phyloP scores from a whole-genome alignment of 2,888 invertebrate genomes.

The Himalopsyche japonica region DNA sequence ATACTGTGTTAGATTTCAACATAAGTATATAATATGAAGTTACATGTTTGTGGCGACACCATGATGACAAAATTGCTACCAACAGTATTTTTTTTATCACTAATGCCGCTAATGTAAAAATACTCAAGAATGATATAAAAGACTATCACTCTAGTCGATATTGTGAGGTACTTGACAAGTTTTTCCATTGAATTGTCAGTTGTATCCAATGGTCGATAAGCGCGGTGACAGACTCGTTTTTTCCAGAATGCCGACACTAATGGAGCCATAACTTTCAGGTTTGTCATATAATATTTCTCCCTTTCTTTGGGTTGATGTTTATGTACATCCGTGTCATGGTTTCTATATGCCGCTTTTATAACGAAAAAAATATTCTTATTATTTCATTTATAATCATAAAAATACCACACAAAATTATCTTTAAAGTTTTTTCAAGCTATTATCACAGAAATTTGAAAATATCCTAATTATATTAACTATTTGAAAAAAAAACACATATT shows the following conservation, averaged over 20 bases:
- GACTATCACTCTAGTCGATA: background rate
- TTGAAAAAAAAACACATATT: no score
- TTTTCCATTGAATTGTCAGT: background rate
- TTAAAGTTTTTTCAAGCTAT: no score
- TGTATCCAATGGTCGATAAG: background rate
- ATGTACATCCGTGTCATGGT: background rate
- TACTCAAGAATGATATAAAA: background rate
- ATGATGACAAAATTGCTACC: no score
- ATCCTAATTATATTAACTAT: no score
- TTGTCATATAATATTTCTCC: background rate
- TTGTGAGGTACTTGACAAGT: background rate
- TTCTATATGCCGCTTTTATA: background rate
- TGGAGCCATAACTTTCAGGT: conserved; percentile 7
- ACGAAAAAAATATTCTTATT: no score
- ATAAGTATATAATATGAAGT: no score
- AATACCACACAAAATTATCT: no score
- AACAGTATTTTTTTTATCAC: background rate
- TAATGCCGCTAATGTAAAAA: background rate
- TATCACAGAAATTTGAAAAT: no score
- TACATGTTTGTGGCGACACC: no score
- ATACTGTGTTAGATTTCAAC: no score
- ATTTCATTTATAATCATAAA: no score
- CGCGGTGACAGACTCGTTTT: background rate
- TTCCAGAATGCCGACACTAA: background rate
- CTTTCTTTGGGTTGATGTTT: background rate